Evolutionary conservation across 2,888 invertebrate species (phyloP).

Genomic region (Drosophila subquinaria): DNA sequence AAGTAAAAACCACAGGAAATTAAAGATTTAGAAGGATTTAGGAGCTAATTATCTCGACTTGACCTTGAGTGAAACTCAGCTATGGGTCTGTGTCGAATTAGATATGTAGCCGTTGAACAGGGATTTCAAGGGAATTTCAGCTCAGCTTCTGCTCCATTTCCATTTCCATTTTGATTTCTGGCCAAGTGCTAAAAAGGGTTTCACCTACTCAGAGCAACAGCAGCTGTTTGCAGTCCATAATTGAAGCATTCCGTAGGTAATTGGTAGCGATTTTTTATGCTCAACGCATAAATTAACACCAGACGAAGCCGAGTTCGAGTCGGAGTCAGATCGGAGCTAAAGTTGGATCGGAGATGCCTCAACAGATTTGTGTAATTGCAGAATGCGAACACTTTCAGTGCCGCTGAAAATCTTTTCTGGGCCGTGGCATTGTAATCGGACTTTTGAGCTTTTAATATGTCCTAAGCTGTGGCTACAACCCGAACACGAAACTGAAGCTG

Average conservation of each 20-base stretch:
- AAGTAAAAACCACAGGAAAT: conserved; percentile 1
- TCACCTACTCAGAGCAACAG: conserved; percentile 52
- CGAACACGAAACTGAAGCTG: conserved; percentile 21
- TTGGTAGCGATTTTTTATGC: conserved; percentile 75
- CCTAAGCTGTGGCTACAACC: conserved; percentile 30
- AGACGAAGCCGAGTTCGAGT: conserved; percentile 35
- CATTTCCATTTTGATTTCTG: conserved; percentile 7
- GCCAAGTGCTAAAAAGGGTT: conserved; percentile 75
- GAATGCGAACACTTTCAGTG: conserved; percentile 38
- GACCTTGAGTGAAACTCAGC: conserved; percentile 13
- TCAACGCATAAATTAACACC: conserved; percentile 80
- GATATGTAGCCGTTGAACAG: background rate
- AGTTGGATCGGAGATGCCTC: conserved; percentile 21
- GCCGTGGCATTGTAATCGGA: conserved; percentile 44
- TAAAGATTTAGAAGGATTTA: background rate
- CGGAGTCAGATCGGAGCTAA: conserved; percentile 22
- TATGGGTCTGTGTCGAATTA: conserved; percentile 14
- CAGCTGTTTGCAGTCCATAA: conserved; percentile 78
- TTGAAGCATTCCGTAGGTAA: conserved; percentile 77
- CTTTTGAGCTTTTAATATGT: conserved; percentile 60
- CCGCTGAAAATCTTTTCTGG: conserved; percentile 6
- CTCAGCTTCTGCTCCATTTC: conserved; percentile 7
- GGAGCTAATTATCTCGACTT: conserved; percentile 8
- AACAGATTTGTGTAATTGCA: conserved; percentile 78
- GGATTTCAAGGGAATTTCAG: conserved; percentile 19